A percentile compares a stretch with the other conserved stretches of the same genome.
phyloP scores from a whole-genome alignment of 2,888 invertebrate species.

The Anarsia innoxiella region DNA sequence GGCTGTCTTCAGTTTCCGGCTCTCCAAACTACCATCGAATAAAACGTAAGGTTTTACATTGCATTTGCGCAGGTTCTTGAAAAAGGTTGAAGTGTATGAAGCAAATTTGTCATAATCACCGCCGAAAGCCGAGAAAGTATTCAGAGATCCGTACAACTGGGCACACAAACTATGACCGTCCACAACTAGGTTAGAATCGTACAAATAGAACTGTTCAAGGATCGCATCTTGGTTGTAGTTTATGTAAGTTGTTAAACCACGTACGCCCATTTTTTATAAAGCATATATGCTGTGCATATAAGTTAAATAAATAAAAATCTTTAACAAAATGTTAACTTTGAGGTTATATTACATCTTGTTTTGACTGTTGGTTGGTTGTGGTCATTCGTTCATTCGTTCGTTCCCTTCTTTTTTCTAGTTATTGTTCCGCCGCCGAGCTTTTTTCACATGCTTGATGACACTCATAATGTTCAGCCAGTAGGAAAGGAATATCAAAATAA shows the following conservation, averaged over 20 bases:
- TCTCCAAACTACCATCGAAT: constrained; percentile 87
- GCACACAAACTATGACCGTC: constrained; percentile 87
- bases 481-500: too few relatives aligned
- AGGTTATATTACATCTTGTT: constrained; percentile 6
- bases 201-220: constrained; percentile 77
- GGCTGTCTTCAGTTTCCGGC: constrained; percentile 81
- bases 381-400: too few relatives aligned
- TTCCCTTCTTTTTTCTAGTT: too few relatives aligned
- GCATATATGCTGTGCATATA: too few relatives aligned
- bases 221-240: constrained; percentile 78
- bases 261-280: constrained; percentile 80
- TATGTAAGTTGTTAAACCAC: constrained; percentile 88
- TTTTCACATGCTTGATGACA: too few relatives aligned
- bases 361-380: too few relatives aligned
- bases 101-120: constrained; percentile 90
- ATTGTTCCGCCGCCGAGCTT: too few relatives aligned
- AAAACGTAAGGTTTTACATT: constrained; percentile 83
- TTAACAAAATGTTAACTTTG: too few relatives aligned
- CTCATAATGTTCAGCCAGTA: too few relatives aligned
- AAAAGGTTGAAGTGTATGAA: constrained; percentile 78
- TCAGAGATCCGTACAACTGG: constrained; percentile 78
- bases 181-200: constrained; percentile 81
- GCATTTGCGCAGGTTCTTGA: constrained; percentile 80
- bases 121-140: constrained; percentile 83
- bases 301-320: too few relatives aligned